Conservation (phyloP, 53 echinoderm and acorn worm species). For the Stichopus horrens region DNA sequence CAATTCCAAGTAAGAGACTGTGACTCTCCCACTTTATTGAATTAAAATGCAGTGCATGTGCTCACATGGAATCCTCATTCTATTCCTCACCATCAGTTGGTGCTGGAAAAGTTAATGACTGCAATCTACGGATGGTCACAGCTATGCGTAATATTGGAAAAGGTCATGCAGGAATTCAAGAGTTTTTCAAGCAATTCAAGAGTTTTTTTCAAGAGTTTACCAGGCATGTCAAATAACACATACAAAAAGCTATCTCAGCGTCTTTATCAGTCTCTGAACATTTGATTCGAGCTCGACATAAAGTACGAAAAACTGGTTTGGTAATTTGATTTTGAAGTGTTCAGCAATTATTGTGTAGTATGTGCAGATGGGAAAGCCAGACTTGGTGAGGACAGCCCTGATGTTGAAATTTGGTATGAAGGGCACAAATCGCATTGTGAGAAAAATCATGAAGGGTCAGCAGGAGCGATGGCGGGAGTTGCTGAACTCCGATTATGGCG, state of each 20-base stretch:
- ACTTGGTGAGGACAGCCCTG: not conserved
- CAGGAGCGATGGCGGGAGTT: not conserved
- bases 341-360: not conserved
- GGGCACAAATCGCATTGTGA: slow-evolving; percentile 2
- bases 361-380: slow-evolving; percentile 5
- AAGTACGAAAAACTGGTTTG: slow-evolving; percentile 16
- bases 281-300: slow-evolving; percentile 21
- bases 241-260: no score
- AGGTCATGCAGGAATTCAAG: slow-evolving; percentile 10
- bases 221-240: no score
- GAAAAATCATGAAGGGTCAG: slow-evolving; percentile 1
- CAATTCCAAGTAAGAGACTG: not conserved
- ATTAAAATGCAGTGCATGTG: slow-evolving; percentile 18
- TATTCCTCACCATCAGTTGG: slow-evolving; percentile 20
- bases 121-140: slow-evolving; percentile 17
- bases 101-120: no score
- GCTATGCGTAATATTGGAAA: slow-evolving; percentile 14
- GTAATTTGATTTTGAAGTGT: slow-evolving; percentile 25
- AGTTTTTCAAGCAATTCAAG: no score
- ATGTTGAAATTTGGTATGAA: slow-evolving; percentile 17
- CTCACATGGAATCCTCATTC: not conserved
- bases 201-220: no score
- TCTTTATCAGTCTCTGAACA: not conserved
- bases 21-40: no score
- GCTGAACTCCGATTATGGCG: not conserved